Evolutionary conservation across 2,113 vertebrate species (phyloP).

Genomic region (Ictidomys tridecemlineatus): DNA sequence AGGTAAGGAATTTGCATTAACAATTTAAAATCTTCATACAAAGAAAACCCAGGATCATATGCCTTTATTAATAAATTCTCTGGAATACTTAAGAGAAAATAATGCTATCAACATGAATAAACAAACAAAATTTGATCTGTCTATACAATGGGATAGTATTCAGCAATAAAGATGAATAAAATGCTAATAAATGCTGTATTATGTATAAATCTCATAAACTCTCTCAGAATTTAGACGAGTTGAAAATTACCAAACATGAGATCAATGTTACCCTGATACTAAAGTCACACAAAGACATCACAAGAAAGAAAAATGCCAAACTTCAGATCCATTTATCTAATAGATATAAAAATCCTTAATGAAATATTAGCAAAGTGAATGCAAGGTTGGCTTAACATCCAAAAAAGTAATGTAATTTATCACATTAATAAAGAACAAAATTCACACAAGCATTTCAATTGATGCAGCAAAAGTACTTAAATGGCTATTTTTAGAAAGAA

Average conservation of each 20-base stretch:
- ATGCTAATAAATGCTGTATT: neutral
- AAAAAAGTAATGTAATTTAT: neutral
- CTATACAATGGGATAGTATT: neutral
- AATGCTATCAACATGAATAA: neutral
- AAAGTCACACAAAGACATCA: neutral
- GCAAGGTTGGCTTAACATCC: neutral
- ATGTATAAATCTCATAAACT: neutral
- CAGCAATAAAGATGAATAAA: neutral
- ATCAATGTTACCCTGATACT: neutral
- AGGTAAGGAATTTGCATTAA: neutral
- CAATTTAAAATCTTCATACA: neutral
- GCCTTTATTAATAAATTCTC: neutral
- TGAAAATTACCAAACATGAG: neutral
- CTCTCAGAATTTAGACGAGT: neutral
- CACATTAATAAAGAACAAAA: conserved; percentile 1
- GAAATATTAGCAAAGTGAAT: conserved; percentile 11
- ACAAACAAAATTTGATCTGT: neutral
- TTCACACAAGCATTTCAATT: neutral
- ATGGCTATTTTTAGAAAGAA: neutral
- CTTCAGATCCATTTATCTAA: too few species aligned
- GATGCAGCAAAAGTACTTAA: neutral
- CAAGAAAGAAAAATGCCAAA: neutral
- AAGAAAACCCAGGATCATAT: neutral
- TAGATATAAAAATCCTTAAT: neutral
- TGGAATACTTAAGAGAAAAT: neutral